These are phyloP conservation scores for Felis chaus DNA, from an alignment of 2,113 vertebrate genomes.

Conservation along the genomic window DNA sequence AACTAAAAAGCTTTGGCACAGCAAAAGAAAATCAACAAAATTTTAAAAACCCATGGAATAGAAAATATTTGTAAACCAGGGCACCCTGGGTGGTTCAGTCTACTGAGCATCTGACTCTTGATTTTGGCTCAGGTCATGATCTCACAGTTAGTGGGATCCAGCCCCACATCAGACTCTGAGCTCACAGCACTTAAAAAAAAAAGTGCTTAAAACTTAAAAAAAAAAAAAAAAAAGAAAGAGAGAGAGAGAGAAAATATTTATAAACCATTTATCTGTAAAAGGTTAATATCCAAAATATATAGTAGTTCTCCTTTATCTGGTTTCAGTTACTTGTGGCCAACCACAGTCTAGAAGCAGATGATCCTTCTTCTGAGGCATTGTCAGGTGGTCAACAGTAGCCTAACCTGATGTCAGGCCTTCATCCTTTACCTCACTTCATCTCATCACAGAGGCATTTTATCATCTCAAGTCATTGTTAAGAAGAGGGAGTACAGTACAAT, in stretches of 20 bases:
- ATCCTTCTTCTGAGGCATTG: background rate
- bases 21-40: background rate
- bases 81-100: too few relatives aligned
- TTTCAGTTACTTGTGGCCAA: background rate
- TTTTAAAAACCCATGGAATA: background rate
- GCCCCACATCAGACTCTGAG: too few relatives aligned
- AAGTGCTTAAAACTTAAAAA: too few relatives aligned
- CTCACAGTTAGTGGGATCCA: too few relatives aligned
- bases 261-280: background rate
- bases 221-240: background rate
- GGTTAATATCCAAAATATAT: background rate
- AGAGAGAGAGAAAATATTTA: background rate
- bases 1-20: background rate
- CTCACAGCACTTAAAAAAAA: too few relatives aligned
- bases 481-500: background rate
- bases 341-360: background rate
- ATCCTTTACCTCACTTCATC: background rate
- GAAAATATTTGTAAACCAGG: background rate
- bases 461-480: background rate
- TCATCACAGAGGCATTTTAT: background rate
- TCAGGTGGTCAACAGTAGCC: background rate
- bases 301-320: background rate
- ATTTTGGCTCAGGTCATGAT: too few relatives aligned
- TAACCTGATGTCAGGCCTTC: background rate
- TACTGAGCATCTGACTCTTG: too few relatives aligned